Evolutionary conservation across 2,888 invertebrate species (phyloP), one percentile per base, ranked within the genome.

Genomic region (Phasia obesa): DNA sequence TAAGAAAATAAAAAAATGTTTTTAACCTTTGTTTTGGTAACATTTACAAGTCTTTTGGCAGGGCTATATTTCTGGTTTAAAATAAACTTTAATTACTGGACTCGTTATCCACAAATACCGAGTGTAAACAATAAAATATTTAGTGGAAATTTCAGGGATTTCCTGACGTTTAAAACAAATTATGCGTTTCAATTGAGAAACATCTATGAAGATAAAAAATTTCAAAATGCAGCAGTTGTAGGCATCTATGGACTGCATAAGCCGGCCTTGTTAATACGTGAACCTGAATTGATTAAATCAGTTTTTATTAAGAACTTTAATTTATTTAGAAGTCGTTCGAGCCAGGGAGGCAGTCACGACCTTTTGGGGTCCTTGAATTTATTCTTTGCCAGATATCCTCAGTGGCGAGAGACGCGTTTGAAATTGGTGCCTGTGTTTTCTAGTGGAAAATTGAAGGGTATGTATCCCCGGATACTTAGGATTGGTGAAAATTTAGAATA

Each of bases 201-300:
- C 0, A 65, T 92, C 0, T 91, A 93, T 75, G 85, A 89, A 0
- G 81, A 88, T 74, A 49, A 81, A 0, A 9, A 70, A n/a, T 53
- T 84, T 27, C 2, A 77, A 73, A 42, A 88, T 73, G 74, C 74
- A 77, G 85, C 90, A 75, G 27, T 91, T 51, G 86, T 71, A 4
- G 87, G 92, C 81, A 79, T 92, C 86, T 86, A 87, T 89, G 87
- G 92, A 0, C 89, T 92, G 7, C 90, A 92, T 82, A 90, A 89
- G 2, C 92, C 93, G 0, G 88, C 88, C 2, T 38, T 93, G 2
- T 60, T 92, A 9, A 67, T 91, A 2, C 89, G 91, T 0, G 92
- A 93, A 85, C 91, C 91, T 0, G 90, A 91, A 25, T 71, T 92
- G 0, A 86, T 92, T 0, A 92, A 92, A 60, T 85, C 87, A 1